Evolutionary conservation across 2,113 vertebrate genomes (phyloP), one percentile per base, ranked within the genome.

Genomic region (Girardinichthys multiradiatus): DNA sequence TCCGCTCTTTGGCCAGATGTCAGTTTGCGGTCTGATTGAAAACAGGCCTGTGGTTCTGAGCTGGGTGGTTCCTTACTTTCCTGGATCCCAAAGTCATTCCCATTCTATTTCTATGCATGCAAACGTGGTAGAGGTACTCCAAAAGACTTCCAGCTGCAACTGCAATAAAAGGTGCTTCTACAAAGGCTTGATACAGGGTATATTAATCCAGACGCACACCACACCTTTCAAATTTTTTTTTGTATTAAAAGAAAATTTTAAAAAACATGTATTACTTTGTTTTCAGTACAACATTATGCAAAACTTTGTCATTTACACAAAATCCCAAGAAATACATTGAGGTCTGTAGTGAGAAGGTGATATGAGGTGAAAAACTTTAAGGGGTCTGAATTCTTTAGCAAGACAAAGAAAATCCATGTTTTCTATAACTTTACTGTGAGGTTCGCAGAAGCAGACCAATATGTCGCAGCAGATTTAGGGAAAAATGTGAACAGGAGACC

Each of bases 11-110:
- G n/a, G n/a, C n/a, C n/a, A n/a, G n/a, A n/a, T n/a, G n/a, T n/a
- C n/a, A n/a, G n/a, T n/a, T n/a, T n/a, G n/a, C n/a, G n/a, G n/a
- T n/a, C n/a, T 88, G 73, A 92, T 90, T 88, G 75, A 87, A 81
- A 90, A 63, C 86, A 90, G 81, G 70, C 80, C 68, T 15, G 48
- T 37, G 29, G 65, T 77, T 72, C 51, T 69, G 37, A 88, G 57
- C 69, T 31, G 17, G 72, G 79, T 83, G 70, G 57, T 10, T 42
- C 68, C 72, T 79, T 72, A 60, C 51, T 70, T n/a, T 72, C 31
- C 59, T 33, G 70, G 45, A 59, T 26, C 15, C 58, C 69, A 29
- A n/a, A 68, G 57, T 13, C 9, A 30, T 3, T 37, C 12, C 19
- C 48, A 51, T 35, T 35, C 35, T 7, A 35, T 35, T 35, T 35